These are phyloP conservation scores for Scaptodrosophila lebanonensis DNA, from an alignment of 1,140 invertebrate genomes.

Conservation along the genomic window DNA sequence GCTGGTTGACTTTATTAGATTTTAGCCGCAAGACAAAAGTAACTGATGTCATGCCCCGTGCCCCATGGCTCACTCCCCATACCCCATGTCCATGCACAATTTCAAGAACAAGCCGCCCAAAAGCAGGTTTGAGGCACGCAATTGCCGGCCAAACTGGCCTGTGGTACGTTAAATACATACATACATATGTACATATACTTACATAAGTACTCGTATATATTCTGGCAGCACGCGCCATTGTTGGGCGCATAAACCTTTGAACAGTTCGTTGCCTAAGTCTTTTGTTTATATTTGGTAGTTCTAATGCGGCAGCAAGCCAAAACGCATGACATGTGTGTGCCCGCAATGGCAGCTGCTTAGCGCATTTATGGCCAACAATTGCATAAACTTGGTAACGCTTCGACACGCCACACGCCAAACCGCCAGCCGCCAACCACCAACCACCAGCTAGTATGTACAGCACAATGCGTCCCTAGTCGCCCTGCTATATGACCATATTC, in stretches of 20 bases:
- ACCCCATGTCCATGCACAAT: slow-evolving; percentile 60
- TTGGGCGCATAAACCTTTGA: no score
- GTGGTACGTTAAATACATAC: slow-evolving; percentile 19
- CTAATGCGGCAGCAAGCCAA: slow-evolving; percentile 49
- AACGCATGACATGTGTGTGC: slow-evolving; percentile 17
- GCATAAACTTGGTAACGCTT: slow-evolving; percentile 9
- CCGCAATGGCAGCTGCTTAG: slow-evolving; percentile 67
- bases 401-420: no score
- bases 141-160: slow-evolving; percentile 58
- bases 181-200: no score
- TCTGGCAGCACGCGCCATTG: slow-evolving; percentile 74
- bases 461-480: no score
- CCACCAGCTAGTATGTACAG: no score
- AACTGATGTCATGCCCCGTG: slow-evolving; percentile 14
- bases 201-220: no score
- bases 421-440: no score
- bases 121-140: slow-evolving; percentile 70
- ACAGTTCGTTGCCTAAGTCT: slow-evolving; percentile 75
- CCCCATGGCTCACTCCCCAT: slow-evolving; percentile 12
- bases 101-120: slow-evolving; percentile 55
- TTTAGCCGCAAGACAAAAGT: slow-evolving; percentile 36
- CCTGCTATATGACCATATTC: no score
- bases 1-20: slow-evolving; percentile 61
- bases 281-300: slow-evolving; percentile 73
- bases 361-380: slow-evolving; percentile 71